A percentile compares a stretch with the other conserved stretches of the same genome.
Evolutionary conservation across 2,888 invertebrate genomes (phyloP).

Genomic region (Synanthedon tipuliformis): DNA sequence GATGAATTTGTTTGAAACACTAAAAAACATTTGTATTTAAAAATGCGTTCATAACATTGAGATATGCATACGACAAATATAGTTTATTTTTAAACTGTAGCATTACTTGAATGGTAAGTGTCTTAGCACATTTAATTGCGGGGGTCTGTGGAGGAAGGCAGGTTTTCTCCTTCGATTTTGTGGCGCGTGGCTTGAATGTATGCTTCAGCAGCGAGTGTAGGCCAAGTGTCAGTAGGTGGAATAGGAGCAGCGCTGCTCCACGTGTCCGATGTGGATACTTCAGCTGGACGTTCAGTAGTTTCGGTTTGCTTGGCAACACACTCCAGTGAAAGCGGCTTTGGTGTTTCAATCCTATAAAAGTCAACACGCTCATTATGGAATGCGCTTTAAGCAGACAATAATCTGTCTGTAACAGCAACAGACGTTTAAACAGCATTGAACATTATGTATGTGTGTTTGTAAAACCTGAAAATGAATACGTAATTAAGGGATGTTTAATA

Average conservation of each 20-base stretch:
- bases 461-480: too few species aligned
- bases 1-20: too few species aligned
- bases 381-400: background rate
- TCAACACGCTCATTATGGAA: background rate
- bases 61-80: too few species aligned
- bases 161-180: conserved; percentile 59
- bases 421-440: too few species aligned
- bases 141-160: conserved; percentile 61
- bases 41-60: too few species aligned
- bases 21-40: too few species aligned
- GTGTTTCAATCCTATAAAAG: conserved; percentile 51
- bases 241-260: conserved; percentile 33
- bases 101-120: too few species aligned
- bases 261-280: conserved; percentile 56
- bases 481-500: too few species aligned
- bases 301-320: conserved; percentile 35
- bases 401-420: background rate
- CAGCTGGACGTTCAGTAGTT: conserved; percentile 46
- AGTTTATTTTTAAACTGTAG: too few species aligned
- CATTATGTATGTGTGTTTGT: too few species aligned
- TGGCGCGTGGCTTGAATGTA: conserved; percentile 54
- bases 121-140: conserved; percentile 41
- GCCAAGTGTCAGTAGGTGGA: conserved; percentile 38
- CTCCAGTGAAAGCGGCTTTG: conserved; percentile 56
- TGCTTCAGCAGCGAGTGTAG: conserved; percentile 46